phyloP scores from a whole-genome alignment of 2,797 vertebrate species.

The Cuculus canorus region DNA sequence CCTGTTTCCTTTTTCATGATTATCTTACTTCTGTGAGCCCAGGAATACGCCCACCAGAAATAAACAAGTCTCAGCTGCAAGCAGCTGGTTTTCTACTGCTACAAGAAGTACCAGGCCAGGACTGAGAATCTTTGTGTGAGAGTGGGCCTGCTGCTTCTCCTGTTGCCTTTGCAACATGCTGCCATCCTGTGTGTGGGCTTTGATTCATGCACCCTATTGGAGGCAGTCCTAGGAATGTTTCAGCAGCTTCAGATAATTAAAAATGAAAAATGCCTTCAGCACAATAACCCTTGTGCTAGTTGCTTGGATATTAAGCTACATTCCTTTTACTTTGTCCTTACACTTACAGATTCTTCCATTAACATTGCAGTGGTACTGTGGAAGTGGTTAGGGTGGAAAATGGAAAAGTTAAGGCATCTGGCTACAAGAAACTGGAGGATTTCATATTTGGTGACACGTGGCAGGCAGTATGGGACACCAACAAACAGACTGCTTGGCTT shows the following conservation, averaged over 20 bases:
- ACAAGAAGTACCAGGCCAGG: not conserved
- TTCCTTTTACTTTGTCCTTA: conserved; percentile 41
- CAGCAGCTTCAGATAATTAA: conserved; percentile 60
- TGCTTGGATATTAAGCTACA: conserved; percentile 49
- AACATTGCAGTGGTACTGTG: not conserved
- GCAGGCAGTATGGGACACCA: not conserved
- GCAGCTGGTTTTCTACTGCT: conserved; percentile 29
- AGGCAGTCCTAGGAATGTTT: conserved; percentile 61
- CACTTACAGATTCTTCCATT: conserved; percentile 7
- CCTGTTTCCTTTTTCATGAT: conserved; percentile 30
- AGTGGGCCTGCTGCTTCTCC: conserved; percentile 7
- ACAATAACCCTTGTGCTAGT: conserved; percentile 57
- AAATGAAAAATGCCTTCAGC: conserved; percentile 59
- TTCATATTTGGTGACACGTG: not conserved
- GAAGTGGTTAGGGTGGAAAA: not conserved
- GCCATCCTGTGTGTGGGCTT: conserved; percentile 56
- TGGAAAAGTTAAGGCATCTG: not conserved
- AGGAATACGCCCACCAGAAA: conserved; percentile 30
- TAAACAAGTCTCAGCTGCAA: conserved; percentile 13
- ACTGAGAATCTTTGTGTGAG: not conserved
- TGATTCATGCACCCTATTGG: conserved; percentile 13
- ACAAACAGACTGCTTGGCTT: not conserved
- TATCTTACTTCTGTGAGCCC: conserved; percentile 5
- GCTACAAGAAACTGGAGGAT: not conserved
- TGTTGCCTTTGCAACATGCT: conserved; percentile 4